Evolutionary conservation across 1,140 invertebrate genomes (phyloP), one percentile per base, ranked within the genome.

Genomic region (Latrodectus geometricus): DNA sequence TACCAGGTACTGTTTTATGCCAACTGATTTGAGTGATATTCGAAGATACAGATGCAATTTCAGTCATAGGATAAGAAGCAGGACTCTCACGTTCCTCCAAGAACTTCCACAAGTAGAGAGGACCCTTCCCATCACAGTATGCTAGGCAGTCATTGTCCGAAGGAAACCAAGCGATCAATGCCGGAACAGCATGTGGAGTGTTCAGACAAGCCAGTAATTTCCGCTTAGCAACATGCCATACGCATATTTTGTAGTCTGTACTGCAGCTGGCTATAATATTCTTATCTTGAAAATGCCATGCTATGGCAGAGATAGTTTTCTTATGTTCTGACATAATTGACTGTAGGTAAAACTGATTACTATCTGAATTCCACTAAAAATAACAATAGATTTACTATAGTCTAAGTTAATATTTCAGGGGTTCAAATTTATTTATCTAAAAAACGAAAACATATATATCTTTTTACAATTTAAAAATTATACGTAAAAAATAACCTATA

Each of bases 321-420:
- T 91, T 92, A 89, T 92, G 92, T 78, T 92, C 91, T 11, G 92
- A 91, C 89, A 92, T 90, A 82, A 92, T 92, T 69, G 91, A 92
- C 48, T 91, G 88, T 68, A 92, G 86, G 48, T 90, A 89, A 88
- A 91, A 92, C 78, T 91, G 90, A 88, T 90, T 90, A 48, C 72
- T 78, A n/a, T 87, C 80, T 12, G 56, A 48, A 79, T 87, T 50
- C 88, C 94, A 89, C 92, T 94, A 86, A 94, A 95, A 92, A 93
- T n/a, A 52, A 23, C 35, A 54, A 76, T 21, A 73, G 9, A 5
- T 35, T 35, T 35, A 35, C 35, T 5, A 35, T 35, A 35, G 5
- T 35, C 5, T 5, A 35, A 35, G 35, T 35, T 5, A 35, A 35
- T 35, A 35, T 35, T 35, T 35, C 35, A 35, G 5, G 5, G 35